Base-by-base conservation (phyloP, 2,113 vertebrate species). In the Psilopogon haemacephalus region DNA sequence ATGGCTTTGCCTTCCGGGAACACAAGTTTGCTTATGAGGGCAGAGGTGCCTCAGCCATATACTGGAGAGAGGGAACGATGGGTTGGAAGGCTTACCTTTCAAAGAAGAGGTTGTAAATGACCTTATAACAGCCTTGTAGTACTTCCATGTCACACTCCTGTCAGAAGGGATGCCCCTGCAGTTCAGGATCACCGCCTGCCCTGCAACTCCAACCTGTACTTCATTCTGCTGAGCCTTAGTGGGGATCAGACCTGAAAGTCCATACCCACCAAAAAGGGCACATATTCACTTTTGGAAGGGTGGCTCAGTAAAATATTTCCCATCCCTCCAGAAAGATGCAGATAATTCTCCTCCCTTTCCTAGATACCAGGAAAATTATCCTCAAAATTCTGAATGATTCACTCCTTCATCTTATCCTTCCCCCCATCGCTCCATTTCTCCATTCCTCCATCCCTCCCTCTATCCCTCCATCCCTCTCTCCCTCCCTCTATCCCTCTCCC, bases 91-190 rank as follows among this genome's bases (percentile, higher is more conserved):
- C 87, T 93, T 95, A 96, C 97, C 89, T 93, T 0, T 95, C 24
- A 70, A 35, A 8, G 0, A 0, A 1, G 0, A 2, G 2, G 0
- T 1, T 27, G 1, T 6, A 7, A 30, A 2, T 2, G 0, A 2
- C 35, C 55, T 69, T 42, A 96, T 18, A 28, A 32, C 0, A 86
- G 3, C 0, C 2, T 10, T 21, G 1, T 15, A 0, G 15, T 96
- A 33, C 64, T 7, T 95, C 97, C 97, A 97, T 30, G 1, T 69
- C 23, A 88, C 81, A 8, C 0, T 0, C 7, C 2, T 0, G 1
- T 7, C 0, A 6, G 0, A 6, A 19, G 35, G 7, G 27, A n/a
- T 7, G n/a, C 1, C 38, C 68, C 2, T 21, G 55, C 96, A 97
- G 18, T 15, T 58, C 74, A 97, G 88, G 27, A 33, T 65, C 83